A percentile compares a stretch with the other conserved stretches of the same genome.
Evolutionary conservation across 2,113 vertebrate genomes (phyloP).

Genomic region (Poicephalus gulielmi): DNA sequence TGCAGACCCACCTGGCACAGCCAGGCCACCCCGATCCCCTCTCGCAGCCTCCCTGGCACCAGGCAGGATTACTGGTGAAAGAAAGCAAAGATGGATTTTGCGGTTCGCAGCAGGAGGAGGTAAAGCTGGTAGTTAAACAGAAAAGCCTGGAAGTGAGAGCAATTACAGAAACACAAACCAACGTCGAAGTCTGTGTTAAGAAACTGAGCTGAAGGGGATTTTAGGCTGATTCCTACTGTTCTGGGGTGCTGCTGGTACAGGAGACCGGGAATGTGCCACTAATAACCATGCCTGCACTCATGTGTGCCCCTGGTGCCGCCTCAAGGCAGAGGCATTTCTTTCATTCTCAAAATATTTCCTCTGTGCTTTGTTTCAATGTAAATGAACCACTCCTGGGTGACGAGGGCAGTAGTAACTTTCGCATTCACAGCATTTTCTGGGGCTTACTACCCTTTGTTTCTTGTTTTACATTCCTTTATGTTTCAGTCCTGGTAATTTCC

Average conservation of each 20-base stretch:
- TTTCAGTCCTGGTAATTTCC: background rate
- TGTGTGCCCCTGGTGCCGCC: background rate
- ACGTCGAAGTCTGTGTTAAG: background rate
- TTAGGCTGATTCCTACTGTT: background rate
- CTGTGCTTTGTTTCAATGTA: constrained; percentile 1
- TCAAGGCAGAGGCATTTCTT: background rate
- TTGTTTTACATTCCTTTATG: background rate
- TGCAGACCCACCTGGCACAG: background rate
- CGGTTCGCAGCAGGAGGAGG: background rate
- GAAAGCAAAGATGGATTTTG: background rate
- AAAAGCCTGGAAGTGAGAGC: background rate
- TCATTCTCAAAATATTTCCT: background rate
- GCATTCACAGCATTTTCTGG: background rate
- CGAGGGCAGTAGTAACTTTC: background rate
- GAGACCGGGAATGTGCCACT: background rate
- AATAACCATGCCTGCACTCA: background rate
- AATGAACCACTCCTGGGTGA: background rate
- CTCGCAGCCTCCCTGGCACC: background rate
- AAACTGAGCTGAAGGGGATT: background rate
- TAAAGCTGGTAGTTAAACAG: background rate
- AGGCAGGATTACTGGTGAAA: background rate
- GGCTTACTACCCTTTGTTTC: background rate
- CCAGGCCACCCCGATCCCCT: background rate
- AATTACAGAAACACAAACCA: background rate
- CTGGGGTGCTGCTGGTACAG: background rate